A percentile compares a stretch with the other conserved stretches of the same genome.
Evolutionary conservation across 2,888 invertebrate species (phyloP).

Genomic region (Polyommatus iphigenia): DNA sequence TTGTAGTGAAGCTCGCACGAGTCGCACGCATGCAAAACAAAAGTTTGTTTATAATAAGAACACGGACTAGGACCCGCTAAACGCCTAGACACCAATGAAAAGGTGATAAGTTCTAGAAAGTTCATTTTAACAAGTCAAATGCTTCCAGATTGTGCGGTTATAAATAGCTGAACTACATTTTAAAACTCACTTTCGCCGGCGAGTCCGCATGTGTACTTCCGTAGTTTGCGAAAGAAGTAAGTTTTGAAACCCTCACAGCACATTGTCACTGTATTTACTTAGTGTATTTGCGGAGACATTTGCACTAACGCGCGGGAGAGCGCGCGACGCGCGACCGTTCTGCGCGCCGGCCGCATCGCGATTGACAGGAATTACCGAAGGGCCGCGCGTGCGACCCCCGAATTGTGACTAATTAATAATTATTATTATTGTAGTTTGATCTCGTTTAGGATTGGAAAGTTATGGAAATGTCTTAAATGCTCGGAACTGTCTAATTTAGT

Average conservation of each 20-base stretch:
- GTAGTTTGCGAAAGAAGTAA: conserved; percentile 73
- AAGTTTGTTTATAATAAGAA: conserved; percentile 9
- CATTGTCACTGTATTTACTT: conserved; percentile 47
- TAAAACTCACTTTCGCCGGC: conserved; percentile 72
- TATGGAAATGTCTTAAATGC: neutral
- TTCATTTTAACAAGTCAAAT: conserved; percentile 32
- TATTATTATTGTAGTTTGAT: conserved; percentile 4
- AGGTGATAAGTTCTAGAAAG: conserved; percentile 19
- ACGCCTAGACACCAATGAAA: neutral
- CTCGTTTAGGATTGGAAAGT: neutral
- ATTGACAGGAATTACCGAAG: conserved; percentile 51
- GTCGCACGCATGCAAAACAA: neutral
- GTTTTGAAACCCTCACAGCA: conserved; percentile 71
- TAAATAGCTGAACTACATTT: conserved; percentile 42
- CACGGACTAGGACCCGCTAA: neutral
- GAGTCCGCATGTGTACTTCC: conserved; percentile 75
- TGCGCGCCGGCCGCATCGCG: conserved; percentile 64
- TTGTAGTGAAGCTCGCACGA: conserved; percentile 8
- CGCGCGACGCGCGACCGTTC: conserved; percentile 50
- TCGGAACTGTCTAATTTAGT: neutral
- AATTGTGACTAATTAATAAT: neutral
- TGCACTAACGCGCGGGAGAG: conserved; percentile 52
- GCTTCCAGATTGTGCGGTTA: conserved; percentile 41
- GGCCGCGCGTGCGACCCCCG: conserved; percentile 12
- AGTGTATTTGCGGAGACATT: conserved; percentile 52